Base-by-base conservation (phyloP, 1,140 invertebrate species). In the Cydia splendana region DNA sequence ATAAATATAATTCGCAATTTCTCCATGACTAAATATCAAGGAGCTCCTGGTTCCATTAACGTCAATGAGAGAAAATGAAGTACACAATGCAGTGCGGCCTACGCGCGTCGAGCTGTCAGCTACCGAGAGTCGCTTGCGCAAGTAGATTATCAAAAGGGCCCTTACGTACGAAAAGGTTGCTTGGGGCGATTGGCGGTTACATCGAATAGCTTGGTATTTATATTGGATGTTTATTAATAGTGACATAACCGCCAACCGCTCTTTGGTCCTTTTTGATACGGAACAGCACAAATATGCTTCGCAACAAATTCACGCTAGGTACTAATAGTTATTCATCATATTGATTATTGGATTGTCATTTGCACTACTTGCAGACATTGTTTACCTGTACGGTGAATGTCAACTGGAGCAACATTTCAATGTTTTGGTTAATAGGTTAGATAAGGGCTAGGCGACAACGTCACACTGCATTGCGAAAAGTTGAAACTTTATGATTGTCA, bases 1-100 rank as follows among this genome's bases (percentile, higher is more conserved):
- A 62, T 62, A 24, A 2, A 34, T 18, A 51, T 42, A 73, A 74
- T 65, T 74, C 20, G n/a, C 62, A 15, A 75, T 75, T 69, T 77
- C 34, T 62, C 34, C 77, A 85, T 90, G 89, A 91, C 88, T 88
- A 90, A 91, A 88, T 85, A 84, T 81, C 78, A 81, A 77, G 48
- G 78, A 77, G 85, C 87, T 92, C 87, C 87, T 85, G 86, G 80
- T 87, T 87, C 74, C 74, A 80, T 81, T 77, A 81, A 77, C 74
- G 85, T 87, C 80, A 87, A 87, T 87, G 83, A 81, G 82, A 88
- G 86, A 84, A 87, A 89, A 88, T 88, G 85, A 88, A 86, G 83
- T 88, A 83, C 80, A 74, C 76, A 90, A 62, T 81, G 79, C 87
- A 80, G 88, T 86, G 83, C 88, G 88, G 82, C 85, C 75, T 76